A percentile compares a stretch with the other conserved stretches of the same genome.
Evolutionary conservation across 2,113 vertebrate genomes (phyloP).

Genomic region (Orthochromis indermauri): DNA sequence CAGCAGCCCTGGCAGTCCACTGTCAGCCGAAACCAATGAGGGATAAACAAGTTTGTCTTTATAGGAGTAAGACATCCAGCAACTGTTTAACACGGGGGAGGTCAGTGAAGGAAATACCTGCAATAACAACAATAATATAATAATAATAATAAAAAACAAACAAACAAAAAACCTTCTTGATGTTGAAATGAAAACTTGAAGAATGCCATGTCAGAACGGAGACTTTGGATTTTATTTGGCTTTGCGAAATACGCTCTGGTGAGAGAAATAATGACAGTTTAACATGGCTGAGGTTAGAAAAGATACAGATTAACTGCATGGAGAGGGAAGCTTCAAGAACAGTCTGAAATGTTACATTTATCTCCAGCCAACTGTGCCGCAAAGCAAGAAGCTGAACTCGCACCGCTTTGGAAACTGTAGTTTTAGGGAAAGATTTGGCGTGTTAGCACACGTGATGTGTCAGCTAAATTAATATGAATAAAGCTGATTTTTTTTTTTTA

Average conservation of each 20-base stretch:
- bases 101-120: neutral
- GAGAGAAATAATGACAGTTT: neutral
- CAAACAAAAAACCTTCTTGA: neutral
- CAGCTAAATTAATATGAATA: neutral
- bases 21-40: conserved; percentile 32
- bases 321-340: neutral
- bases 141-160: neutral
- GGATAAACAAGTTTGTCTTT: conserved; percentile 54
- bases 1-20: conserved; percentile 6
- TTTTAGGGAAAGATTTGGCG: neutral
- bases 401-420: neutral
- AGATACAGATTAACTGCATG: neutral
- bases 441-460: neutral
- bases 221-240: neutral
- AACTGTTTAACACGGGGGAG: neutral
- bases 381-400: neutral
- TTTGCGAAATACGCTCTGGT: neutral
- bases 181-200: neutral
- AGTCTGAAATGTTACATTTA: neutral
- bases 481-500: neutral
- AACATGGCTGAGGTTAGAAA: neutral
- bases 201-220: neutral
- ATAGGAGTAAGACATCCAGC: neutral
- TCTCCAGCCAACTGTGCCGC: neutral
- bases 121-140: neutral